Evolutionary conservation across 2,113 vertebrate species (phyloP).

Genomic region (Emydocephalus ijimae): DNA sequence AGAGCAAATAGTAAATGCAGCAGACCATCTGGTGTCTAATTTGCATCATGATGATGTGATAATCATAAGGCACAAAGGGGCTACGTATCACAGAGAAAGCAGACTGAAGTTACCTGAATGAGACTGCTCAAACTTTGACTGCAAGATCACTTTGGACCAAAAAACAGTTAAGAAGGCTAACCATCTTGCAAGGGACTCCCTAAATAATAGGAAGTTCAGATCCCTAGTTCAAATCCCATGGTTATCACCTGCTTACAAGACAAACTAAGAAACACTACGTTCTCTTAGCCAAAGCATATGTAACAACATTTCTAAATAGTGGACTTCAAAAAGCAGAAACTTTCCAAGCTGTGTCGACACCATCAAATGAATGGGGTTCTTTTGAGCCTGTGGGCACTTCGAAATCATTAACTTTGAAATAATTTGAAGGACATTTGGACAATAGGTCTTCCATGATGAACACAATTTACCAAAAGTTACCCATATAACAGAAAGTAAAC

Average conservation of each 20-base stretch:
- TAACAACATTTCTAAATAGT: background rate
- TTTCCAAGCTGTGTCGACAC: no score
- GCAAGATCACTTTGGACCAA: background rate
- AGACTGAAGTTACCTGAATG: conserved; percentile 31
- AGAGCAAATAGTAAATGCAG: background rate
- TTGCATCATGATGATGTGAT: conserved; percentile 9
- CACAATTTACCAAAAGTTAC: background rate
- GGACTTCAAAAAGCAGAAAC: background rate
- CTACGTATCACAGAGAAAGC: conserved; percentile 16
- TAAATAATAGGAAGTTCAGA: background rate
- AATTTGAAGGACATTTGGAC: background rate
- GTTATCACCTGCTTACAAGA: background rate
- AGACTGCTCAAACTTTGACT: conserved; percentile 3
- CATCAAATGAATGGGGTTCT: background rate
- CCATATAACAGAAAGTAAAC: background rate
- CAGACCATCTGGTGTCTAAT: background rate
- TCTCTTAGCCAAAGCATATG: background rate
- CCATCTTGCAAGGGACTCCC: no score
- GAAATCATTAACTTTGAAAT: background rate
- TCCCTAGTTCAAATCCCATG: background rate
- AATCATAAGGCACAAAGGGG: conserved; percentile 28
- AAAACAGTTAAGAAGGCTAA: background rate
- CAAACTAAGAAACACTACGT: background rate
- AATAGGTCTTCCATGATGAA: background rate
- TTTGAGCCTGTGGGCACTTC: background rate